Conservation (phyloP, 30 jellyfish, hydroid and myxozoan genomes). For the Hydractinia echinata region DNA sequence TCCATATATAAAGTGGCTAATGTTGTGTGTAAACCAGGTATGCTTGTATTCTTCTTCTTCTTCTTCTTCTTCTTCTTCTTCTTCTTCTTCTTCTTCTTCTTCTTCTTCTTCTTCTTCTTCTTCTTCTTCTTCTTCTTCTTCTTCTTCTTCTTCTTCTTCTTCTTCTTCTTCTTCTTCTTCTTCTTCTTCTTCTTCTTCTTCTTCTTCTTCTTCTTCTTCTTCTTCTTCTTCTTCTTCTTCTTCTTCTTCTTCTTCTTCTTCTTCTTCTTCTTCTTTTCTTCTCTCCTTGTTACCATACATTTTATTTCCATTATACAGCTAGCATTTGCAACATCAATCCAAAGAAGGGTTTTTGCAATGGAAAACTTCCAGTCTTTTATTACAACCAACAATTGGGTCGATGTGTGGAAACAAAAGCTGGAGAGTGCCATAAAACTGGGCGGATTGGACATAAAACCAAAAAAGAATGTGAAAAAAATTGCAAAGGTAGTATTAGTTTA, state of each 20-base stretch:
- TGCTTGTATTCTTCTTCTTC: too few relatives aligned
- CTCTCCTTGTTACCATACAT: neutral
- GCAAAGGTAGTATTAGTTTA: slow-evolving; percentile 16
- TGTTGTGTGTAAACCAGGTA: slow-evolving; percentile 45
- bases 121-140: too few relatives aligned
- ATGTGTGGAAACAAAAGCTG: slow-evolving; percentile 32
- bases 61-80: too few relatives aligned
- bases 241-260: neutral
- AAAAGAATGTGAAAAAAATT: slow-evolving; percentile 32
- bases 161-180: too few relatives aligned
- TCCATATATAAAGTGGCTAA: slow-evolving; percentile 16
- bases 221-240: neutral
- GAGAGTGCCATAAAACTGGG: slow-evolving; percentile 58
- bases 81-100: too few relatives aligned
- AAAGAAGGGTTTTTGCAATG: slow-evolving; percentile 26
- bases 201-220: neutral
- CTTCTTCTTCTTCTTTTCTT: neutral
- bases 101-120: too few relatives aligned
- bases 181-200: neutral
- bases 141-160: too few relatives aligned
- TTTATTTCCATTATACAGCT: slow-evolving; percentile 13
- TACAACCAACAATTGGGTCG: slow-evolving; percentile 11
- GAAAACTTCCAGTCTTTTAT: slow-evolving; percentile 28
- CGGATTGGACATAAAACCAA: slow-evolving; percentile 41
- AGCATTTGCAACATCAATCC: slow-evolving; percentile 48